Evolutionary conservation across 2,797 vertebrate genomes (phyloP).

Genomic region (Catamblyrhynchus diadema): DNA sequence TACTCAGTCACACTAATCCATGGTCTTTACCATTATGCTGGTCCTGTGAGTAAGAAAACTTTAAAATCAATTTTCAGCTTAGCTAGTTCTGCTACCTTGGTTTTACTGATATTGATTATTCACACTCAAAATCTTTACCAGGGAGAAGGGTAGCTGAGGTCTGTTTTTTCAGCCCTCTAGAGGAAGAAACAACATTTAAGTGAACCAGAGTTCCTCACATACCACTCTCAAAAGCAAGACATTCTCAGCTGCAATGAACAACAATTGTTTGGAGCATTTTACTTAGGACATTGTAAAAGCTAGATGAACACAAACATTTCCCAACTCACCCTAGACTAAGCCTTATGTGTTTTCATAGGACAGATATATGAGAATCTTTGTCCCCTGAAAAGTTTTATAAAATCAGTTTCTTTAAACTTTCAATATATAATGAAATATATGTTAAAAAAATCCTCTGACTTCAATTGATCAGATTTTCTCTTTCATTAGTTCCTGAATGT

Average conservation of each 20-base stretch:
- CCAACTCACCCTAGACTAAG: not conserved
- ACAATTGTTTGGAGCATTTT: not conserved
- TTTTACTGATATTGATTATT: not conserved
- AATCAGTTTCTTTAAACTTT: not conserved
- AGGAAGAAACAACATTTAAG: not conserved
- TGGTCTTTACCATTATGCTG: not conserved
- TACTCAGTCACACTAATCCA: not conserved
- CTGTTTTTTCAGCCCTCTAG: not conserved
- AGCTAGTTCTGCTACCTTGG: not conserved
- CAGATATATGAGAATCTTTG: not conserved
- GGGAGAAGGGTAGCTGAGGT: not conserved
- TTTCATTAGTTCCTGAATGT: not conserved
- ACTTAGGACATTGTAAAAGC: not conserved
- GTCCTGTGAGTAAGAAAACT: not conserved
- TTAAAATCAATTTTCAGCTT: not conserved
- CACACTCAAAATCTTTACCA: not conserved
- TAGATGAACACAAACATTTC: not conserved
- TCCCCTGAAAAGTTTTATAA: not conserved
- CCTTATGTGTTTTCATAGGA: not conserved
- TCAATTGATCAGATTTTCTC: not conserved
- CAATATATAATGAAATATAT: not conserved
- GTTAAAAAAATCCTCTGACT: not conserved
- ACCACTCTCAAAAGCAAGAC: not conserved
- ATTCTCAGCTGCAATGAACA: not conserved
- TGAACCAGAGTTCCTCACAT: not conserved